A percentile compares a stretch with the other conserved stretches of the same genome.
phyloP scores from a whole-genome alignment of 2,113 vertebrate species.

The Coryphaenoides rupestris region DNA sequence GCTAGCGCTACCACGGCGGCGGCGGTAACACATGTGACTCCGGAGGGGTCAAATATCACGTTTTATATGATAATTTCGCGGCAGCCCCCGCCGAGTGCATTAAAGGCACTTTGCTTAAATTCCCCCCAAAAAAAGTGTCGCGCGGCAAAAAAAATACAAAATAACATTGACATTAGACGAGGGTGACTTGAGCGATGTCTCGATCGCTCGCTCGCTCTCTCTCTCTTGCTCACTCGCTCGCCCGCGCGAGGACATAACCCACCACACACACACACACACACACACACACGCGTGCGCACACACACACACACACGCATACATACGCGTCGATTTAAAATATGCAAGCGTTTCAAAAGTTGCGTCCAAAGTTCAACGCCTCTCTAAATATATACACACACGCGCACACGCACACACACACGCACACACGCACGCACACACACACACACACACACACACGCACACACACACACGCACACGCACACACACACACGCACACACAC shows the following conservation, averaged over 20 bases:
- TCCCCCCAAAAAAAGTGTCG: slow-evolving; percentile 38
- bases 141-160: slow-evolving; percentile 19
- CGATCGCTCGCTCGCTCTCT: too few species aligned
- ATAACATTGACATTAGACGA: slow-evolving; percentile 13
- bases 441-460: not conserved
- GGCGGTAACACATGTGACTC: slow-evolving; percentile 57
- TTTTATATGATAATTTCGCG: slow-evolving; percentile 58
- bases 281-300: too few species aligned
- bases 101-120: slow-evolving; percentile 39
- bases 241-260: too few species aligned
- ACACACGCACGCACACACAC: too few species aligned
- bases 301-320: too few species aligned
- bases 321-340: not conserved
- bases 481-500: too few species aligned
- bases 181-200: slow-evolving; percentile 11
- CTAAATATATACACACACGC: slow-evolving; percentile 8
- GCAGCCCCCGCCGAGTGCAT: slow-evolving; percentile 26
- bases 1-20: too few species aligned
- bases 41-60: slow-evolving; percentile 54
- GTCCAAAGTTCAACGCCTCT: too few species aligned
- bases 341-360: slow-evolving; percentile 7
- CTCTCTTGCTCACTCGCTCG: too few species aligned
- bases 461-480: not conserved
- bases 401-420: too few species aligned
- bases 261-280: too few species aligned